Evolutionary conservation across 2,888 invertebrate genomes (phyloP).

Genomic region (Phorcus lineatus): DNA sequence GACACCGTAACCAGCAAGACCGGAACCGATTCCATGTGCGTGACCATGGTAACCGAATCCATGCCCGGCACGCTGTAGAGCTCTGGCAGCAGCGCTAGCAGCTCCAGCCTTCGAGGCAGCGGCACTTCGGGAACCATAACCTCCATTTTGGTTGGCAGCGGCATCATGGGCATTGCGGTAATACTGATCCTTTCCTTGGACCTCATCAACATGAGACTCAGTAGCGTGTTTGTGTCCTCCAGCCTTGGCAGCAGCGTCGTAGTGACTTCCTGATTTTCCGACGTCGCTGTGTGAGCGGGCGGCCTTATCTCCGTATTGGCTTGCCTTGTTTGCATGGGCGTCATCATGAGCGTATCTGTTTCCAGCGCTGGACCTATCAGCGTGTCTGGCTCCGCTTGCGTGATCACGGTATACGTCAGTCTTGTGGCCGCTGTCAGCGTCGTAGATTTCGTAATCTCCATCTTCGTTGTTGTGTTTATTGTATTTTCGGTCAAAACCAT

Average conservation of each 20-base stretch:
- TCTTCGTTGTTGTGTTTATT: slow-evolving; percentile 29
- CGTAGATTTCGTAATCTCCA: slow-evolving; percentile 32
- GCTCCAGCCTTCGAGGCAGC: background rate
- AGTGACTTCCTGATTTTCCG: background rate
- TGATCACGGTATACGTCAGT: slow-evolving; percentile 32
- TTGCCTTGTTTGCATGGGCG: slow-evolving; percentile 16
- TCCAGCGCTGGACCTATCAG: slow-evolving; percentile 20
- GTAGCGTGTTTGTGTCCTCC: background rate
- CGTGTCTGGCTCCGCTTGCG: background rate
- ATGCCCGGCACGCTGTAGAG: background rate
- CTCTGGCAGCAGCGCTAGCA: background rate
- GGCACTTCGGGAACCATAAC: background rate
- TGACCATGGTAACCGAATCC: background rate
- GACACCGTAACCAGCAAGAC: background rate
- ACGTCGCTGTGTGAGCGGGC: background rate
- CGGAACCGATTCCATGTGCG: background rate
- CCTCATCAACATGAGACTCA: background rate
- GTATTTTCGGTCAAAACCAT: slow-evolving; percentile 38
- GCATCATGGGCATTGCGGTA: background rate
- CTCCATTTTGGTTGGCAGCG: background rate
- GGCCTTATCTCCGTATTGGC: slow-evolving; percentile 4
- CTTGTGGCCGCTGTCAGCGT: slow-evolving; percentile 22
- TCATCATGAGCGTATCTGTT: slow-evolving; percentile 25
- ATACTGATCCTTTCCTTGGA: background rate
- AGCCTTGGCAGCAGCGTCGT: background rate